Conservation (phyloP, 2,113 vertebrate genomes). For the Struthio camelus region DNA sequence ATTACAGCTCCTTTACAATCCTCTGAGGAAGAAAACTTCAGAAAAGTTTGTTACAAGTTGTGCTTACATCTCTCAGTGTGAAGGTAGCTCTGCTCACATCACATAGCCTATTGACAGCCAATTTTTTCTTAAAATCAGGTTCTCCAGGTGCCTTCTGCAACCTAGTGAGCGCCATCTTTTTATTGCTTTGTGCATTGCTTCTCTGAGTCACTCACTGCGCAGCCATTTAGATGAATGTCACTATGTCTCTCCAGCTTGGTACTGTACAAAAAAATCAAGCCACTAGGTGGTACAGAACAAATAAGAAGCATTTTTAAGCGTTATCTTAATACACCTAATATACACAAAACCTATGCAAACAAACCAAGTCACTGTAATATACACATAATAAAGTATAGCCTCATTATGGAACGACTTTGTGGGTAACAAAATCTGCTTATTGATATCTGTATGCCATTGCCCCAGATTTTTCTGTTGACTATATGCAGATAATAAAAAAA, state of each 20-base stretch:
- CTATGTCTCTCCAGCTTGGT: background rate
- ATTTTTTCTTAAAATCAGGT: background rate
- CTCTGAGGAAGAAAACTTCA: conserved; percentile 9
- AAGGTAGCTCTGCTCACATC: background rate
- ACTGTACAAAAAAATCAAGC: background rate
- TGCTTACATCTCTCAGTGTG: background rate
- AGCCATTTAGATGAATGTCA: background rate
- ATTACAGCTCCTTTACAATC: background rate
- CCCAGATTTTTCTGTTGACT: background rate
- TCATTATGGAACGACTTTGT: background rate
- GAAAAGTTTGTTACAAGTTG: background rate
- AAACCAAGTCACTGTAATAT: background rate
- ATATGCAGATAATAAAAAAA: background rate
- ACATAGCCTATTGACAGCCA: background rate
- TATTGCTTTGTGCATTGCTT: background rate
- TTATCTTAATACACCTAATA: background rate
- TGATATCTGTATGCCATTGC: background rate
- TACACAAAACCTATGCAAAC: background rate
- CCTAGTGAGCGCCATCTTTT: background rate
- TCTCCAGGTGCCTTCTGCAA: background rate
- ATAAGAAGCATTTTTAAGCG: background rate
- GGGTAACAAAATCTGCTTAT: background rate
- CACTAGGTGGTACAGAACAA: background rate
- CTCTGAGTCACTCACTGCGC: background rate
- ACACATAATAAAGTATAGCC: background rate